These are phyloP conservation scores for Cyclophora punctaria DNA, from an alignment of 2,888 invertebrate genomes.

Conservation along the genomic window DNA sequence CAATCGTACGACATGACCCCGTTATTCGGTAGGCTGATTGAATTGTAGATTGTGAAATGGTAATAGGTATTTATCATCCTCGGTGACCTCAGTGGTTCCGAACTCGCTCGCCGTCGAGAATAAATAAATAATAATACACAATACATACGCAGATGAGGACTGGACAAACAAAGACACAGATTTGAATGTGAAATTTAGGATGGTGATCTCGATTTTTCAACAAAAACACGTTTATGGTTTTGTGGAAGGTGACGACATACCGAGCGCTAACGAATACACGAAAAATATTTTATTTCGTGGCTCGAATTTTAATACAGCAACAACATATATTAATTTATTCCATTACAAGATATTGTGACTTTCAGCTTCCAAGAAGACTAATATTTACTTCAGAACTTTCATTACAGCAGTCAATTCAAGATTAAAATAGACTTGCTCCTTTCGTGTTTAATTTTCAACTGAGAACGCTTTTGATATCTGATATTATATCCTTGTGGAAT, in stretches of 20 bases:
- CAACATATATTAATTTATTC: neutral
- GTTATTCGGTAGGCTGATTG: constrained; percentile 61
- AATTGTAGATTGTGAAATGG: constrained; percentile 63
- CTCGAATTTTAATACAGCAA: neutral
- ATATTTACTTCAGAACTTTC: too few relatives aligned
- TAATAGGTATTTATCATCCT: constrained; percentile 60
- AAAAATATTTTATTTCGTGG: neutral
- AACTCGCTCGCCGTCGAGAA: constrained; percentile 40
- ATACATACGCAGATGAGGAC: constrained; percentile 62
- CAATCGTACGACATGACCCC: constrained; percentile 63
- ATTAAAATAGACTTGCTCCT: too few relatives aligned
- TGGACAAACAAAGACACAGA: constrained; percentile 60
- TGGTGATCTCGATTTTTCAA: constrained; percentile 54
- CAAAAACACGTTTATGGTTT: constrained; percentile 42
- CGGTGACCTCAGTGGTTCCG: constrained; percentile 55
- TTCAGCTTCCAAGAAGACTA: too few relatives aligned
- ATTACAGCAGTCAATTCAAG: too few relatives aligned
- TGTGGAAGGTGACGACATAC: constrained; percentile 24
- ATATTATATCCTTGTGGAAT: constrained; percentile 4
- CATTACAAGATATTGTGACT: too few relatives aligned
- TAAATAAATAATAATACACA: constrained; percentile 48
- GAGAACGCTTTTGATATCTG: constrained; percentile 1
- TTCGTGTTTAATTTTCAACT: neutral
- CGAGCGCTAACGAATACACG: constrained; percentile 1
- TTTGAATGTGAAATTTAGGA: constrained; percentile 63